Percentiles rank a stretch among this genome's conserved stretches.
phyloP scores from a whole-genome alignment of 2,113 vertebrate species.

The Otolemur garnettii region DNA sequence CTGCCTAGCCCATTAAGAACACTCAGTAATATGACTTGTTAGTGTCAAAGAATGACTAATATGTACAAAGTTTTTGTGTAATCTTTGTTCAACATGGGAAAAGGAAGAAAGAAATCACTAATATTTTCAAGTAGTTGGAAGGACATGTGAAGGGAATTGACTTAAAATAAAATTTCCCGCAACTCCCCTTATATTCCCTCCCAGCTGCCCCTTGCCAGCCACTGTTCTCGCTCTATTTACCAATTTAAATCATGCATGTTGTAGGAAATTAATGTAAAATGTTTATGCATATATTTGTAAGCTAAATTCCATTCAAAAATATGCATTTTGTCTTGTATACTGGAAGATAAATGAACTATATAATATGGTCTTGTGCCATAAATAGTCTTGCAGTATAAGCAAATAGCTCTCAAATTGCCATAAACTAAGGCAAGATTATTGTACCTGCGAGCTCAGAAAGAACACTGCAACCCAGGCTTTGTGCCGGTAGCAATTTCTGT shows the following conservation, averaged over 20 bases:
- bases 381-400: background rate
- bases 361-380: background rate
- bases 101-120: background rate
- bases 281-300: constrained; percentile 29
- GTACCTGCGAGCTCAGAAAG: background rate
- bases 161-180: background rate
- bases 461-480: background rate
- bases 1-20: background rate
- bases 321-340: background rate
- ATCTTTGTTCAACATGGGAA: background rate
- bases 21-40: background rate
- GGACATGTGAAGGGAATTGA: background rate
- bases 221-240: background rate
- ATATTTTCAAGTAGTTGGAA: background rate
- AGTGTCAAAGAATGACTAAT: background rate
- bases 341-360: background rate
- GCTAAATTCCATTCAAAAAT: background rate
- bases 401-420: background rate
- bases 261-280: constrained; percentile 19
- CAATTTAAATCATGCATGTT: background rate
- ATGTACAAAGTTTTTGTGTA: background rate
- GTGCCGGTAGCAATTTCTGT: background rate
- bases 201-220: background rate
- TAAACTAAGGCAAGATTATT: background rate
- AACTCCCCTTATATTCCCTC: background rate